Evolutionary conservation across 2,113 vertebrate species (phyloP), one percentile per base, ranked within the genome.

Genomic region (Marmota monax): DNA sequence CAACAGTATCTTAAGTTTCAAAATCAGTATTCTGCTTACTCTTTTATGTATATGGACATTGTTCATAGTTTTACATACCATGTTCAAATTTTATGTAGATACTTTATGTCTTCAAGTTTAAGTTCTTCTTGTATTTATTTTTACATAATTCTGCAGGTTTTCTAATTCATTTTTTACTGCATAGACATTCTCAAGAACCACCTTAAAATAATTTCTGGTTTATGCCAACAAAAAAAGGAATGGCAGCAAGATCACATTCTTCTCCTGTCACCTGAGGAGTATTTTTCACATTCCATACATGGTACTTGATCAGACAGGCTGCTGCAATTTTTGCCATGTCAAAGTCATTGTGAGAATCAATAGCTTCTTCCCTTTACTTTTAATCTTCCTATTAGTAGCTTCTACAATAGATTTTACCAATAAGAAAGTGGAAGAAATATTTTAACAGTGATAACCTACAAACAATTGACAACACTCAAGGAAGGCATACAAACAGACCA

Each of bases 281-380:
- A 97, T 97, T 98, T 98, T 98, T 97, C 51, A 0, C 98, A 98
- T 98, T 98, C 98, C 97, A 97, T 98, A 96, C 93, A 90, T 98
- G 65, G 94, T 96, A 90, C 96, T 95, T 98, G 94, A 98, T 96
- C 97, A 95, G 92, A 95, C 92, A 22, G 0, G 93, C 97, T 96
- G 80, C 95, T 98, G 92, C 97, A 96, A 77, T 93, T 98, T 97
- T 98, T 98, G 86, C 84, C 45, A 88, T 34, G 80, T 96, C 94
- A 73, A 86, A 97, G 85, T 97, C 94, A 93, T 96, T 92, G 0
- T 0, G 12, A 95, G 61, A 98, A 97, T 97, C 83, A 88, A 45
- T 97, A 96, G 58, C 94, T 91, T 87, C n/a, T 94, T 98, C 96
- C 88, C 94, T 92, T 97, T 97, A 97, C 90, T 92, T 85, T 83